Evolutionary conservation across 2,797 vertebrate genomes (phyloP).

Genomic region (Halcyon chelicuti): DNA sequence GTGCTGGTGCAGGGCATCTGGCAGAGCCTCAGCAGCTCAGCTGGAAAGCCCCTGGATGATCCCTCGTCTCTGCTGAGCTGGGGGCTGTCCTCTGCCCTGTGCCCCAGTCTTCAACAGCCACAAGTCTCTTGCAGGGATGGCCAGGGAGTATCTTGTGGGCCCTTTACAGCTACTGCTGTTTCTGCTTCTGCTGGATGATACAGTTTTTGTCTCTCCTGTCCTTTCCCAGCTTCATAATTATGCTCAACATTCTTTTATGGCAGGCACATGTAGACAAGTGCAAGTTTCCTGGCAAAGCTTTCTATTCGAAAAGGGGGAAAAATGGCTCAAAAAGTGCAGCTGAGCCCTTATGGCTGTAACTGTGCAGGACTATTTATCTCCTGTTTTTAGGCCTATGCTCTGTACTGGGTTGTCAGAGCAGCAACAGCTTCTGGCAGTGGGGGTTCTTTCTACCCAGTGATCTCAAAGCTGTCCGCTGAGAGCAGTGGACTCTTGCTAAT

Average conservation of each 20-base stretch:
- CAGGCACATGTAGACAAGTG: background rate
- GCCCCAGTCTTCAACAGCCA: background rate
- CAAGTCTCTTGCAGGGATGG: background rate
- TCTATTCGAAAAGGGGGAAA: background rate
- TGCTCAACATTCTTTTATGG: background rate
- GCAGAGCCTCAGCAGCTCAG: background rate
- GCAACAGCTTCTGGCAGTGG: background rate
- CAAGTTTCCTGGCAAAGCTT: background rate
- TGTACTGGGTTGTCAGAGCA: background rate
- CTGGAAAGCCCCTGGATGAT: background rate
- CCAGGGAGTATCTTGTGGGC: accelerated
- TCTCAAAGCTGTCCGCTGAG: background rate
- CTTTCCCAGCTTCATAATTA: background rate
- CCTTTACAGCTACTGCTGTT: background rate
- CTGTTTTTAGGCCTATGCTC: background rate
- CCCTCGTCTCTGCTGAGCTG: background rate
- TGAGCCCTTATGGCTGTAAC: background rate
- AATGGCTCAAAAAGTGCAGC: background rate
- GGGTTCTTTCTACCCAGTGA: background rate
- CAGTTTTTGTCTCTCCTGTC: background rate
- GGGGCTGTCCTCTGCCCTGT: background rate
- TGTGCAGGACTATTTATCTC: background rate
- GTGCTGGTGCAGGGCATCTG: background rate
- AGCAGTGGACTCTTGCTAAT: background rate
- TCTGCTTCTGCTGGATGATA: background rate